These are phyloP conservation scores for Mactra quadrangularis DNA, from an alignment of 1,140 invertebrate species.

Conservation along the genomic window DNA sequence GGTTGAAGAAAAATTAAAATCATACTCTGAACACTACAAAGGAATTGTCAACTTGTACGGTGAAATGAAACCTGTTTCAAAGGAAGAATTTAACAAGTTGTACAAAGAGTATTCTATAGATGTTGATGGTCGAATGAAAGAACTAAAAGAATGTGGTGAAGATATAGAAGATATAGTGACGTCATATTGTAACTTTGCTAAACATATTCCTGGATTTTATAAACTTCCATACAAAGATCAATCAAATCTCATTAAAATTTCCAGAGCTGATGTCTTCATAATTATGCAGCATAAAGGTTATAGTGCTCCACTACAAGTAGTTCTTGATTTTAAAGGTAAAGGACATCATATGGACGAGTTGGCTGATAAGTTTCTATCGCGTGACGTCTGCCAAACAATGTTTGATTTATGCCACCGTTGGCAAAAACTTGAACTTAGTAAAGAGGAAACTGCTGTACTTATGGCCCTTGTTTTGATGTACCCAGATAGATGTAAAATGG, in stretches of 20 bases:
- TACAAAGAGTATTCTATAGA: constrained; percentile 46
- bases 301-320: not conserved
- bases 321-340: constrained; percentile 12
- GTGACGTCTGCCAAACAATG: not conserved
- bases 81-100: constrained; percentile 35
- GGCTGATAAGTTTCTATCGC: constrained; percentile 28
- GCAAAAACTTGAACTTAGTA: constrained; percentile 33
- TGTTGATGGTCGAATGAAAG: constrained; percentile 42
- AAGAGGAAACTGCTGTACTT: constrained; percentile 33
- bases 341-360: constrained; percentile 44
- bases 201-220: constrained; percentile 44
- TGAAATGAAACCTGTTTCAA: constrained; percentile 34
- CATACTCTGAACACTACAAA: constrained; percentile 37
- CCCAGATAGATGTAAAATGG: constrained; percentile 43
- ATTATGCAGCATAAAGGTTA: constrained; percentile 31
- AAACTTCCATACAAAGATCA: constrained; percentile 29
- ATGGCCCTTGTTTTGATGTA: constrained; percentile 11
- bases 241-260: constrained; percentile 23
- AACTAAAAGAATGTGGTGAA: constrained; percentile 20
- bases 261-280: constrained; percentile 36
- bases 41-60: constrained; percentile 42
- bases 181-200: constrained; percentile 47
- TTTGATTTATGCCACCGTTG: not conserved
- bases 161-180: constrained; percentile 19
- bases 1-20: constrained; percentile 12